Evolutionary conservation across 1,140 invertebrate genomes (phyloP), one percentile per base, ranked within the genome.

Genomic region (Drosophila orena): DNA sequence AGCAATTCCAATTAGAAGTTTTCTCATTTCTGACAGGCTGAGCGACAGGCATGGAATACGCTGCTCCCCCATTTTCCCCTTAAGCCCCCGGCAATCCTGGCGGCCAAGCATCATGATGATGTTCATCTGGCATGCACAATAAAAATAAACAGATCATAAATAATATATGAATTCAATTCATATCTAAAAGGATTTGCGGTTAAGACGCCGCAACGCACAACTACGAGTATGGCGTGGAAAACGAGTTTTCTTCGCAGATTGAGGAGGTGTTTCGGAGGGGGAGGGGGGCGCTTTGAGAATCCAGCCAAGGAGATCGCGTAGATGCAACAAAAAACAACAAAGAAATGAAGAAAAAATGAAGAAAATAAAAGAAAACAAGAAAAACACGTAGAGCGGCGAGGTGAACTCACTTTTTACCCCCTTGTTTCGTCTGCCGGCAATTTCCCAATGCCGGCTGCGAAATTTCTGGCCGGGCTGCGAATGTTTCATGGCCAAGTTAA

Each of bases 91-190:
- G 34, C 44, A 11, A 37, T 20, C 53, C 44, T 54, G 42, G 20
- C 55, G 15, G 44, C 20, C 53, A 68, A 58, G 64, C 49, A 52
- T 62, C 43, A 56, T 79, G 30, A 64, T 84, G 44, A 79, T 84
- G 46, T 75, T 83, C 79, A 83, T 68, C 75, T 64, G 84, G 83
- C 84, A 89, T 77, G 76, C 68, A 89, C 84, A 88, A 88, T 89
- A 88, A 88, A 89, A 84, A 85, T 89, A 88, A 89, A 88, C 84
- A 88, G 84, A 89, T 88, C 84, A 88, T 88, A 88, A 88, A 88
- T 88, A 88, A 88, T 80, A 88, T 90, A 88, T 88, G 84, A 88
- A 89, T 88, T 88, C 72, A 88, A 88, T 88, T 88, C 84, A 88
- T 88, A 89, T 88, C 84, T 83, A 75, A 88, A 88, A 89, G 84